These are phyloP conservation scores for Parthenolecanium corni DNA, from an alignment of 2,888 invertebrate genomes.

Conservation along the genomic window DNA sequence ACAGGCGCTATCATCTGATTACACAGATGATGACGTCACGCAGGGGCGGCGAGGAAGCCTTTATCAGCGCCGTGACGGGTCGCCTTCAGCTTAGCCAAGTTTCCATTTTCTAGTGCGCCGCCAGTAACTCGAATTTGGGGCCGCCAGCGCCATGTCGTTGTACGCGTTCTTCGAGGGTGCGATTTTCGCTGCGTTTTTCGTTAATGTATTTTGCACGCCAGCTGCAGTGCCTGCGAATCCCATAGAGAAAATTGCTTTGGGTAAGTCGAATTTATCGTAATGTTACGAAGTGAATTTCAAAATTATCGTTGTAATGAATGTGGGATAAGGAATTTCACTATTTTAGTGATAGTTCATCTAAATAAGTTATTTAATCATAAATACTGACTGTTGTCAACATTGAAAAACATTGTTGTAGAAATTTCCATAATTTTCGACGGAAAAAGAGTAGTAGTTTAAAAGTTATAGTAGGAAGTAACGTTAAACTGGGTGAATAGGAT, in stretches of 20 bases:
- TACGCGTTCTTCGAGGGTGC: neutral
- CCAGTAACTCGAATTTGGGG: neutral
- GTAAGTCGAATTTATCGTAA: too few relatives aligned
- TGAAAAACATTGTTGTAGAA: too few relatives aligned
- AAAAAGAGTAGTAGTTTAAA: too few relatives aligned
- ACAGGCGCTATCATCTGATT: conserved; percentile 9
- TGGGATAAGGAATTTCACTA: too few relatives aligned
- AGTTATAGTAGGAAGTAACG: too few relatives aligned
- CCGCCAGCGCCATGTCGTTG: neutral
- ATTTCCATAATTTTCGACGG: too few relatives aligned
- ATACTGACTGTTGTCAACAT: too few relatives aligned
- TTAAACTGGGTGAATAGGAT: too few relatives aligned
- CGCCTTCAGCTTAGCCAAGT: neutral
- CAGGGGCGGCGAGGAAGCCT: neutral
- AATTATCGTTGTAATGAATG: too few relatives aligned
- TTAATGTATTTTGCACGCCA: neutral
- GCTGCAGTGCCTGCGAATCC: neutral
- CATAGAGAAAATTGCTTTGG: neutral
- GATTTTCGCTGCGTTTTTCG: neutral
- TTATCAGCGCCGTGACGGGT: conserved; percentile 6
- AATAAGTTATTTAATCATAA: too few relatives aligned
- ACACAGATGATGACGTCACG: neutral
- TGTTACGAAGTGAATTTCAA: too few relatives aligned
- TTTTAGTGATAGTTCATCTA: too few relatives aligned
- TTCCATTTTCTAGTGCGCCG: neutral